phyloP scores from a whole-genome alignment of 2,797 vertebrate genomes.

The Cynodonichthys magdalenae region DNA sequence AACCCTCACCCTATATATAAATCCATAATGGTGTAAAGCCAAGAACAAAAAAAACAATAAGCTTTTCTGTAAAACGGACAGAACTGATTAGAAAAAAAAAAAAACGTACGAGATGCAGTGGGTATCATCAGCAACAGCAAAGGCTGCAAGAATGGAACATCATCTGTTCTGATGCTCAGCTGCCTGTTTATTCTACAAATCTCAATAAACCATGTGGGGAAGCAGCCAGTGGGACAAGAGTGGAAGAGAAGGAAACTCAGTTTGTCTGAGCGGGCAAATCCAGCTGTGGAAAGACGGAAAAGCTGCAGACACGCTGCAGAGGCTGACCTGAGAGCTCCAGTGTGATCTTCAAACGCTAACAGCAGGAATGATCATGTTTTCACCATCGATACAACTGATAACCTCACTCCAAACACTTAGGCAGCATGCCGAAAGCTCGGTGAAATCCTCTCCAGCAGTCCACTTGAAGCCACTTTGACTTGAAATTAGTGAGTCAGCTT shows the following conservation, averaged over 20 bases:
- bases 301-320: conserved; percentile 9
- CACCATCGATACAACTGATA: conserved; percentile 16
- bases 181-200: conserved; percentile 47
- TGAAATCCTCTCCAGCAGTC: conserved; percentile 31
- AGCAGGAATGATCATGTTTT: conserved; percentile 19
- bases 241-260: conserved; percentile 22
- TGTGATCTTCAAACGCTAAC: conserved; percentile 8
- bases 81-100: conserved; percentile 3
- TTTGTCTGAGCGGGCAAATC: conserved; percentile 15
- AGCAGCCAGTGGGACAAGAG: conserved; percentile 40
- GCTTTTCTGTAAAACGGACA: neutral
- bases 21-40: neutral
- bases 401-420: neutral
- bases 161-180: conserved; percentile 41
- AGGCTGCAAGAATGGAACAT: conserved; percentile 36
- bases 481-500: conserved; percentile 35
- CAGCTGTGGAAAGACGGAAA: conserved; percentile 37
- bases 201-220: conserved; percentile 38
- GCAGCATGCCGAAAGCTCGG: conserved; percentile 1
- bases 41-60: neutral
- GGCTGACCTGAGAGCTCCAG: conserved; percentile 21
- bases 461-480: conserved; percentile 20
- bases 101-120: conserved; percentile 9
- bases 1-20: too few relatives aligned
- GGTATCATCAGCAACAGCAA: conserved; percentile 26